Base-by-base conservation (phyloP, 1,140 invertebrate genomes). In the Sipha flava region DNA sequence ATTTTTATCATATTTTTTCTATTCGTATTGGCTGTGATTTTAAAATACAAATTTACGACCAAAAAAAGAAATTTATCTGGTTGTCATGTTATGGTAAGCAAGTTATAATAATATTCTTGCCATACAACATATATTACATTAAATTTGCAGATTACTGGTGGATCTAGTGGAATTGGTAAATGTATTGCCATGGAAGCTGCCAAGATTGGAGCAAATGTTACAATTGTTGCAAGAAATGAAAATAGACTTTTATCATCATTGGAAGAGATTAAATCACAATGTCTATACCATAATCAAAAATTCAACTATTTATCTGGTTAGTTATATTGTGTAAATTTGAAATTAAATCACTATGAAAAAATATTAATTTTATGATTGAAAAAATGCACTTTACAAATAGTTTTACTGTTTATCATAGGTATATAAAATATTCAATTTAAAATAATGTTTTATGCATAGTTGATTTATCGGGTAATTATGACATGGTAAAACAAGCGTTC, bases 91-190 rank as follows among this genome's bases (percentile, higher is more conserved):
- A 40, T 77, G 1, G 73, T 77, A 43, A 59, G 18, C 2, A 0
- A n/a, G n/a, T n/a, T n/a, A n/a, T 18, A 29, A 12, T 12, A 4
- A 10, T 70, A 1, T 57, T 57, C n/a, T n/a, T n/a, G n/a, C n/a
- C n/a, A n/a, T n/a, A 29, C 3, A 1, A 16, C 10, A 18, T 18
- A 29, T 45, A 18, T 29, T 26, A 7, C 10, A 10, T 45, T 4
- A 6, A 40, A 40, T 26, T 68, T 26, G n/a, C 21, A 84, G 83
- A 72, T 98, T n/a, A 97, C 95, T 31, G 97, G 97, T 64, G 97
- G 96, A 40, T 98, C 96, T 0, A 96, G 94, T 87, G 97, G 97
- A 7, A 98, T 98, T 82, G 97, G 97, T 4, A 93, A 95, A 85
- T 89, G 90, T 62, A 84, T 95, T 23, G 96, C 95, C 1, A 87